Percentiles rank a stretch among this genome's conserved stretches.
These are phyloP conservation scores for Heliopora coerulea DNA, from an alignment of 92 coral and sea anemone species.

Conservation along the genomic window DNA sequence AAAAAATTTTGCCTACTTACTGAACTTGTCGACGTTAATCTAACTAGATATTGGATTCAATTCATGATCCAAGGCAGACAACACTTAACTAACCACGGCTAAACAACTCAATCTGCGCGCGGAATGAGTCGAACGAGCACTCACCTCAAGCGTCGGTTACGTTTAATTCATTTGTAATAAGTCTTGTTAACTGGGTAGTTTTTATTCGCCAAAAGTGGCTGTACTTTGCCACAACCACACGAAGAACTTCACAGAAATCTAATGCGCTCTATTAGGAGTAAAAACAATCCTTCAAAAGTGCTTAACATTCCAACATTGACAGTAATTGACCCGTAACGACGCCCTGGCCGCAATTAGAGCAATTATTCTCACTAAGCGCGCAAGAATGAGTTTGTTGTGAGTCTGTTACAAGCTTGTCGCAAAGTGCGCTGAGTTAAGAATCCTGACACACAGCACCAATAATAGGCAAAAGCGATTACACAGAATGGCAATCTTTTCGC, in stretches of 20 bases:
- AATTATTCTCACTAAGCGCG: slow-evolving; percentile 14
- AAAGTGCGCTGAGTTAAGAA: not conserved
- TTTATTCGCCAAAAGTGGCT: no score
- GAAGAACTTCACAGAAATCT: slow-evolving; percentile 8
- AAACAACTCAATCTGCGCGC: slow-evolving; percentile 20
- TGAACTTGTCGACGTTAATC: no score
- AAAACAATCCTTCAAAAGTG: slow-evolving; percentile 16
- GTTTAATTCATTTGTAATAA: not conserved
- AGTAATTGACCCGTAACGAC: slow-evolving; percentile 45
- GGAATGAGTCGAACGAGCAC: not conserved
- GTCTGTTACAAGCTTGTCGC: not conserved
- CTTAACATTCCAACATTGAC: slow-evolving; percentile 42
- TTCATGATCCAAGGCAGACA: no score
- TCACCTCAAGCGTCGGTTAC: not conserved
- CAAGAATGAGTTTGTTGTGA: not conserved
- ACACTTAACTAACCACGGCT: no score
- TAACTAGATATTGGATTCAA: no score
- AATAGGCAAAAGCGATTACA: not conserved
- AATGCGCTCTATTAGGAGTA: not conserved
- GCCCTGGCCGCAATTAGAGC: slow-evolving; percentile 21
- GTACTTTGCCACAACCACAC: not conserved
- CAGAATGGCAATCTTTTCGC: not conserved
- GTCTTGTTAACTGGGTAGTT: not conserved
- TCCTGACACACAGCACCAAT: not conserved
- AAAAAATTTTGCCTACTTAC: no score